Evolutionary conservation across 2,797 vertebrate species (phyloP), one percentile per base, ranked within the genome.

Genomic region (Acrocephalus scirpaceus): DNA sequence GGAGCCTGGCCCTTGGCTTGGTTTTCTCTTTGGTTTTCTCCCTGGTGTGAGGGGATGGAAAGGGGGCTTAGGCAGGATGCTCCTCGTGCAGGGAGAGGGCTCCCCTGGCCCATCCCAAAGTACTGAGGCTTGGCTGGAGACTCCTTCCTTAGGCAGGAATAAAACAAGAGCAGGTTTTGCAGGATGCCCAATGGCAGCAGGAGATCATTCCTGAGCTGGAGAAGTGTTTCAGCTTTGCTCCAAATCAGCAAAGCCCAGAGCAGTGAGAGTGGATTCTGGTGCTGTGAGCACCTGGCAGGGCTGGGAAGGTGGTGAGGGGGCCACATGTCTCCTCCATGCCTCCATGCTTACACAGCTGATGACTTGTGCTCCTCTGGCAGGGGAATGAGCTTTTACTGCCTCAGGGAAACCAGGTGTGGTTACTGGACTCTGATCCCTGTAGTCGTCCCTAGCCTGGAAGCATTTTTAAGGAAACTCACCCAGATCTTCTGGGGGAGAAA

Each of bases 11-110:
- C 34, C 65, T 57, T 70, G 57, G 34, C 38, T 90, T 65, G 7
- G 5, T 78, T 60, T 91, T 88, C 71, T 97, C 95, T 96, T 95
- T 96, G 94, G 90, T 93, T 72, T 81, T 53, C 36, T 82, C n/a
- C 78, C 69, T 69, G 50, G 4, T 42, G 29, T 45, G 40, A 61
- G 40, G 34, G 20, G 45, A 64, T 34, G 75, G 32, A 58, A 80
- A 78, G 16, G 44, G 8, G 16, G 51, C 8, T 34, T 1, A n/a
- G 64, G 56, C 32, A 74, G 60, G 62, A 42, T 61, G 42, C 40
- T 72, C 27, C 16, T 42, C 12, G 3, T 38, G 45, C 9, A 42
- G 9, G 25, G 9, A 1, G 11, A 72, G 54, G 67, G 38, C 9
- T 72, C 23, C 48, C 27, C 13, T 72, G 21, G 16, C 17, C 19